These are phyloP conservation scores for Danio kyathit DNA, from an alignment of 2,797 vertebrate genomes.

Conservation along the genomic window DNA sequence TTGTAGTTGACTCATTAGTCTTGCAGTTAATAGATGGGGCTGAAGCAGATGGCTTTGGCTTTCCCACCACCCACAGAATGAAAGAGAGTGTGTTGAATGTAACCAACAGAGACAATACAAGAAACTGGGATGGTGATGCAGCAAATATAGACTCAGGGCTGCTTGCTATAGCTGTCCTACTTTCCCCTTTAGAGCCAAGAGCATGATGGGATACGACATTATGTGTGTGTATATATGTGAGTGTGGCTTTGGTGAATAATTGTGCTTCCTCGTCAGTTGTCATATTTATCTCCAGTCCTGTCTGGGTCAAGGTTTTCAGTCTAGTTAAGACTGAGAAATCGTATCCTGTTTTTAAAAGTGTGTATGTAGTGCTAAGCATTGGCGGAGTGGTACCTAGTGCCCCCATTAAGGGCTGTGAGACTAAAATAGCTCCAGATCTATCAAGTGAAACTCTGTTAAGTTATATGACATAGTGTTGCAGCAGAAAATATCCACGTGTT, in stretches of 20 bases:
- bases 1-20: conserved; percentile 22
- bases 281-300: neutral
- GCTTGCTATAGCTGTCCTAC: conserved; percentile 39
- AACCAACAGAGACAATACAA: conserved; percentile 15
- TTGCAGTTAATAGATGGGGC: conserved; percentile 2
- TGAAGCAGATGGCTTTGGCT: conserved; percentile 22
- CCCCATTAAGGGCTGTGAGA: conserved; percentile 21
- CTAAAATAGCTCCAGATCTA: conserved; percentile 23
- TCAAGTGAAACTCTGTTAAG: conserved; percentile 1
- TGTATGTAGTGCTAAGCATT: neutral
- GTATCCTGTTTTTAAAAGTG: neutral
- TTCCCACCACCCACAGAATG: conserved; percentile 29
- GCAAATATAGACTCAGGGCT: conserved; percentile 57
- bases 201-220: conserved; percentile 30
- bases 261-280: neutral
- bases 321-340: neutral
- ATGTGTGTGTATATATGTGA: conserved; percentile 13
- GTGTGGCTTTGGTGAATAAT: conserved; percentile 21
- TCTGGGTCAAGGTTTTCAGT: neutral
- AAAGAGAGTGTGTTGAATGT: conserved; percentile 6
- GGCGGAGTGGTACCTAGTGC: conserved; percentile 1
- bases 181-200: conserved; percentile 28
- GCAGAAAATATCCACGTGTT: conserved; percentile 4
- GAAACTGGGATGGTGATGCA: conserved; percentile 41
- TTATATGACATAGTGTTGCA: conserved; percentile 2